These are phyloP conservation scores for Acanthisitta chloris DNA, from an alignment of 2,113 vertebrate species.

Conservation along the genomic window DNA sequence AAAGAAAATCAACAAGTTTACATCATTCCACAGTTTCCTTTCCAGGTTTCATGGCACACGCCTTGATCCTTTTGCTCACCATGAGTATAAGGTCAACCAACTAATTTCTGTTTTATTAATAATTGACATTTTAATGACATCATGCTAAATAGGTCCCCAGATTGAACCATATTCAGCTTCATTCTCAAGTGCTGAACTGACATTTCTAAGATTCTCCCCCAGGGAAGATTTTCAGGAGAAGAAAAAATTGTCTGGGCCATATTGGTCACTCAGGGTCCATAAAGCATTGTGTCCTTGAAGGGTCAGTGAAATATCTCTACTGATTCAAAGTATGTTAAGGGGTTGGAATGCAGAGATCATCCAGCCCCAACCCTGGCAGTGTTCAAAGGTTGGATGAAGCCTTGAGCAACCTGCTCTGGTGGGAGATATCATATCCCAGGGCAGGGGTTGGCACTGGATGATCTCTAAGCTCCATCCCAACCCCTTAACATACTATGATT, in stretches of 20 bases:
- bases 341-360: no score
- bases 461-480: no score
- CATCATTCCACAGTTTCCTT: background rate
- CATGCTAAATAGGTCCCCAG: background rate
- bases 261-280: background rate
- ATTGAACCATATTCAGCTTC: background rate
- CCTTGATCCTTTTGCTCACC: background rate
- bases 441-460: no score
- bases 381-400: no score
- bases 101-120: background rate
- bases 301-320: no score
- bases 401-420: no score
- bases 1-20: background rate
- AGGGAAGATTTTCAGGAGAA: background rate
- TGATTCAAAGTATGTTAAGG: no score
- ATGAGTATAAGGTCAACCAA: background rate
- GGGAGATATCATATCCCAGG: no score
- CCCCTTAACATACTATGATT: no score
- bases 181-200: background rate
- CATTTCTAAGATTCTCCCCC: background rate
- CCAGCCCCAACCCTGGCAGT: no score
- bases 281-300: background rate
- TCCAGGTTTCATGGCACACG: accelerated
- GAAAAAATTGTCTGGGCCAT: background rate
- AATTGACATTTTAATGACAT: background rate